Evolutionary conservation across 2,113 vertebrate genomes (phyloP).

Genomic region (Ciconia stormi): DNA sequence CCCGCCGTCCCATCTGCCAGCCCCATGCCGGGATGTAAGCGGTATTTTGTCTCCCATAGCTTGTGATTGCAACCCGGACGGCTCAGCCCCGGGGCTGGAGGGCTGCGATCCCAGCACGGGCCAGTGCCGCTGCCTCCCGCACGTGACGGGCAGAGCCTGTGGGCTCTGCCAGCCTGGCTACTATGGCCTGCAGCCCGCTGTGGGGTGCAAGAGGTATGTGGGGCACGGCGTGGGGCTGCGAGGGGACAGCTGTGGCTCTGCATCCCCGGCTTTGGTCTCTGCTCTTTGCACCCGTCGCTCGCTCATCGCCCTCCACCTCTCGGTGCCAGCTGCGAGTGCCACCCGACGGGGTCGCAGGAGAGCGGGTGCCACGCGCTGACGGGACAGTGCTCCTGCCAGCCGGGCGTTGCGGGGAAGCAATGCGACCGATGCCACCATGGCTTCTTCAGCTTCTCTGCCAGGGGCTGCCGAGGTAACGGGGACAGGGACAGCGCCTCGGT

Average conservation of each 20-base stretch:
- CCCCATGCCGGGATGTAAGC: fast-evolving
- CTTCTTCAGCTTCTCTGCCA: constrained; percentile 89
- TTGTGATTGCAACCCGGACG: constrained; percentile 77
- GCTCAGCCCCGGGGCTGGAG: constrained; percentile 61
- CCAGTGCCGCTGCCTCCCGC: constrained; percentile 83
- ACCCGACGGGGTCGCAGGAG: constrained; percentile 78
- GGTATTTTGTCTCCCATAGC: constrained; percentile 62
- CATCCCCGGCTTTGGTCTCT: fast-evolving
- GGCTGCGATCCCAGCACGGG: constrained; percentile 81
- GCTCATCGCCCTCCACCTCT: not conserved
- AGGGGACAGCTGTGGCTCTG: not conserved
- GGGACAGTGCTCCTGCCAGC: constrained; percentile 86
- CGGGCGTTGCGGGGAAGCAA: constrained; percentile 77
- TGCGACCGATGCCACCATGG: constrained; percentile 82
- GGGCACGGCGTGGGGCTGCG: fast-evolving
- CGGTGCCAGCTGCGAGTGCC: constrained; percentile 83
- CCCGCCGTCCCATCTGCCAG: not conserved
- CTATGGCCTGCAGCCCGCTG: constrained; percentile 76
- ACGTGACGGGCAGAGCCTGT: constrained; percentile 82
- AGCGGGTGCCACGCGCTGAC: constrained; percentile 78
- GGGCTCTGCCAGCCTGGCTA: constrained; percentile 81
- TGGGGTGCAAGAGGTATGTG: constrained; percentile 85
- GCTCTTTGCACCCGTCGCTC: not conserved
- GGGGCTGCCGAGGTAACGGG: constrained; percentile 85
- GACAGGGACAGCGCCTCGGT: fast-evolving